These are phyloP conservation scores for Craniophora ligustri DNA, from an alignment of 2,888 invertebrate genomes.

Conservation along the genomic window DNA sequence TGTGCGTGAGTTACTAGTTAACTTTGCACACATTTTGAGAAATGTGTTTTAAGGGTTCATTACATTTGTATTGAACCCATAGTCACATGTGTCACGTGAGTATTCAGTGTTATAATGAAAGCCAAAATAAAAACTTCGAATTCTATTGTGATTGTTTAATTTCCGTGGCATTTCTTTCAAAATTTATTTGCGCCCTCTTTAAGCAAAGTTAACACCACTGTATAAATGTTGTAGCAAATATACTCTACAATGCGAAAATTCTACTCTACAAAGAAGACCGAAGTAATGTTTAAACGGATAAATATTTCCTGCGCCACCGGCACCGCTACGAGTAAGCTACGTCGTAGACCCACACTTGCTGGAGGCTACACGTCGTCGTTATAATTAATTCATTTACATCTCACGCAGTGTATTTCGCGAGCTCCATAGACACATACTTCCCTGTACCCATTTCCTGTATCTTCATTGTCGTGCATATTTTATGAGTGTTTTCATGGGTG, in stretches of 20 bases:
- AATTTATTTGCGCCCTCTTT: too few species aligned
- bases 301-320: constrained; percentile 35
- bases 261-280: constrained; percentile 19
- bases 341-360: constrained; percentile 45
- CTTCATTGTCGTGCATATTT: constrained; percentile 50
- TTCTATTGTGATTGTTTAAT: constrained; percentile 7
- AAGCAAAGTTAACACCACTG: too few species aligned
- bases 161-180: constrained; percentile 12
- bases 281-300: constrained; percentile 34
- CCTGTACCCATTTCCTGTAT: constrained; percentile 42
- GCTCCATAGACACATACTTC: constrained; percentile 39
- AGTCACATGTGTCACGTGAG: too few species aligned
- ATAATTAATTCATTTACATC: constrained; percentile 55
- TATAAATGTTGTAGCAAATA: constrained; percentile 17
- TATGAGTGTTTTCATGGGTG: constrained; percentile 35
- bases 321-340: constrained; percentile 34
- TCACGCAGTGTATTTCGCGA: constrained; percentile 35
- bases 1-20: too few species aligned
- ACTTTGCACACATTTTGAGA: too few species aligned
- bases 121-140: constrained; percentile 1
- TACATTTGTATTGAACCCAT: too few species aligned
- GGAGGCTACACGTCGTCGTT: constrained; percentile 42
- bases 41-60: too few species aligned
- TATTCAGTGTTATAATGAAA: too few species aligned
- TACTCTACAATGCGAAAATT: constrained; percentile 18